These are phyloP conservation scores for Micrastur ruficollis DNA, from an alignment of 2,797 vertebrate species.

Conservation along the genomic window DNA sequence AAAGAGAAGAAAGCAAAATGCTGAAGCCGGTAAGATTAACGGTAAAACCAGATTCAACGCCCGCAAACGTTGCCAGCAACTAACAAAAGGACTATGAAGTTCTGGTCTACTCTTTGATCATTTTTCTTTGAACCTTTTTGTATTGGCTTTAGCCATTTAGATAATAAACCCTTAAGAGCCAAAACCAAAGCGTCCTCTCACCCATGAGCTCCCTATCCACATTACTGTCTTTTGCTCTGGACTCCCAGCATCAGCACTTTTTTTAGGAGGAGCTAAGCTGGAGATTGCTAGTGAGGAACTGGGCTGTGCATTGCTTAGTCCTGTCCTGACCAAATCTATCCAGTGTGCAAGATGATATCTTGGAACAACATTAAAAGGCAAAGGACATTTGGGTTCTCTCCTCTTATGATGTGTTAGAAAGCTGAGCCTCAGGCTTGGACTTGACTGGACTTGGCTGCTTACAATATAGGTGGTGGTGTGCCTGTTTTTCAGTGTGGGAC, in stretches of 20 bases:
- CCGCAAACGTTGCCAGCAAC: background rate
- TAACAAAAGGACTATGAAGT: background rate
- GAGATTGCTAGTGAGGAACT: background rate
- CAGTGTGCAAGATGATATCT: constrained; percentile 31
- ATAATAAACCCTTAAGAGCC: background rate
- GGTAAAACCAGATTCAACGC: background rate
- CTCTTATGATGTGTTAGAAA: constrained; percentile 44
- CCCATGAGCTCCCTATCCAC: background rate
- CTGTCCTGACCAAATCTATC: constrained; percentile 35
- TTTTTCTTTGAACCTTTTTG: background rate
- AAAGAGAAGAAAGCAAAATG: background rate
- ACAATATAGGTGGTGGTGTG: background rate
- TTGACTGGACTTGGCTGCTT: background rate
- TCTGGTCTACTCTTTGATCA: background rate
- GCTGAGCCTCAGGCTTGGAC: constrained; percentile 49
- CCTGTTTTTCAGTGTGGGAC: background rate
- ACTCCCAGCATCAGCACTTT: background rate
- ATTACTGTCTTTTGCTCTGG: background rate
- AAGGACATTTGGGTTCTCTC: constrained; percentile 16
- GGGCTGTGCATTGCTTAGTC: background rate
- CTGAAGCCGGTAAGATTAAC: background rate
- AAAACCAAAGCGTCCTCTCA: background rate
- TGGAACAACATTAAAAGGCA: constrained; percentile 46
- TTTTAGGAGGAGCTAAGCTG: background rate
- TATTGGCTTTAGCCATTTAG: background rate